phyloP scores from a whole-genome alignment of 2,888 invertebrate genomes.

The Mactromeris polynyma region DNA sequence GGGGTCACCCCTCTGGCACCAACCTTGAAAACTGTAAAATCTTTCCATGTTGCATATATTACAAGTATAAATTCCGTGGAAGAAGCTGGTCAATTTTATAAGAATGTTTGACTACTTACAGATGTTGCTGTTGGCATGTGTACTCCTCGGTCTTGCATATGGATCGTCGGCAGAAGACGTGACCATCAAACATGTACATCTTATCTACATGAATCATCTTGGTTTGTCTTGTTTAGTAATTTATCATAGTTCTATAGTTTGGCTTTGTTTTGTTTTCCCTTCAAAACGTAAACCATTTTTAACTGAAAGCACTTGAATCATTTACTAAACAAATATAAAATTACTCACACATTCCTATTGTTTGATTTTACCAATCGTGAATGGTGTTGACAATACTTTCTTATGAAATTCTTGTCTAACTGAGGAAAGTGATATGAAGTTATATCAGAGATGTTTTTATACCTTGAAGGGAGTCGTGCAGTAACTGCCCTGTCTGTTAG shows the following conservation, averaged over 20 bases:
- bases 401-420: not conserved
- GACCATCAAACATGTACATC: slow-evolving; percentile 71
- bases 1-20: not conserved
- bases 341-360: not conserved
- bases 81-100: not conserved
- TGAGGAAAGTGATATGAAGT: too few relatives aligned
- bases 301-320: not conserved
- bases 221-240: slow-evolving; percentile 63
- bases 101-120: not conserved
- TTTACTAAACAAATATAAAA: not conserved
- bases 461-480: too few relatives aligned
- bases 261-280: too few relatives aligned
- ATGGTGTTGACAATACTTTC: not conserved
- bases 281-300: not conserved
- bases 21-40: not conserved
- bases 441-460: too few relatives aligned
- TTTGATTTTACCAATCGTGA: not conserved
- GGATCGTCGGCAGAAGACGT: not conserved
- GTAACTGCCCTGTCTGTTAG: too few relatives aligned
- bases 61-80: not conserved
- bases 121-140: not conserved
- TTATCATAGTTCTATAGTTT: too few relatives aligned
- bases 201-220: slow-evolving; percentile 79
- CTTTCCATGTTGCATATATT: not conserved
- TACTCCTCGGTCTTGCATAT: not conserved